phyloP scores from a whole-genome alignment of 2,797 vertebrate species.

The Acrocephalus scirpaceus region DNA sequence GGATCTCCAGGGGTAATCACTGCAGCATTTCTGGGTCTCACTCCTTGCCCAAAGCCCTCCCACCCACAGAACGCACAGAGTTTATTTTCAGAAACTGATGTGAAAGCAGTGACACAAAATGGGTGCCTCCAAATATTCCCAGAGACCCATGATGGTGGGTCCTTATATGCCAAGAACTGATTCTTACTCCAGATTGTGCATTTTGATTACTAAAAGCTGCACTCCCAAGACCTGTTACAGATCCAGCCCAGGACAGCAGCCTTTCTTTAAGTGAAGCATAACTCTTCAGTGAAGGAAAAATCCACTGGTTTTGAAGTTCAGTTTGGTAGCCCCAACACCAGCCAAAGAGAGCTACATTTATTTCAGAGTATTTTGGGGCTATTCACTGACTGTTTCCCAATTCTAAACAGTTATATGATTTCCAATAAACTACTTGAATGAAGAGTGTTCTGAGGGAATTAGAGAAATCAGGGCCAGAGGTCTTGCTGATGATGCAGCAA shows the following conservation, averaged over 20 bases:
- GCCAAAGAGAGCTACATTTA: background rate
- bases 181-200: background rate
- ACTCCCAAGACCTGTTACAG: background rate
- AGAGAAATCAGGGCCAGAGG: background rate
- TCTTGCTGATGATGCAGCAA: background rate
- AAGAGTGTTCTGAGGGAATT: background rate
- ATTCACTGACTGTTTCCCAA: background rate
- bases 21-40: background rate
- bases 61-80: accelerated
- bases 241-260: background rate
- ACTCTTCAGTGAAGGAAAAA: background rate
- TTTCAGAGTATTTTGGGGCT: background rate
- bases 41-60: background rate
- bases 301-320: background rate
- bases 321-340: background rate
- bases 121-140: background rate
- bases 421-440: background rate
- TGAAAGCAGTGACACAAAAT: background rate
- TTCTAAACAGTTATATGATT: background rate
- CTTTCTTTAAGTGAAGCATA: background rate
- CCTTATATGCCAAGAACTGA: background rate
- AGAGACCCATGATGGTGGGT: background rate
- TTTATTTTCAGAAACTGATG: background rate
- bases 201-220: background rate
- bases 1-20: background rate